phyloP scores from a whole-genome alignment of 2,888 invertebrate genomes.

The Acanthosepion lycidas region DNA sequence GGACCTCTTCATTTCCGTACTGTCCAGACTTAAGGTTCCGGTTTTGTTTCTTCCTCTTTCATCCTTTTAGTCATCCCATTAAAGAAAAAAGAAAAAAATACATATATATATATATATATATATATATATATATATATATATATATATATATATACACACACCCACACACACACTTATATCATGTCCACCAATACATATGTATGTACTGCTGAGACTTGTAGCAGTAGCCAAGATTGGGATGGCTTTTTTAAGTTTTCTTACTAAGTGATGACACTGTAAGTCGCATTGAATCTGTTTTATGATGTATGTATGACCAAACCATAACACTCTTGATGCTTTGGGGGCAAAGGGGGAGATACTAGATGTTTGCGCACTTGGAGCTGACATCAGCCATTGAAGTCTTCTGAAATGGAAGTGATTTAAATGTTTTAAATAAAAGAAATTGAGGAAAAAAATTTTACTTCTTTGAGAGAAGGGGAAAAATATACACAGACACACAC shows the following conservation, averaged over 20 bases:
- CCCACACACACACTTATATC: neutral
- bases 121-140: no score
- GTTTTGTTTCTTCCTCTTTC: conserved; percentile 33
- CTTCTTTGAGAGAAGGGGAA: neutral
- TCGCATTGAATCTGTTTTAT: conserved; percentile 33
- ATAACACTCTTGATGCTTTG: conserved; percentile 22
- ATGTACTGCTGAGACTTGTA: neutral
- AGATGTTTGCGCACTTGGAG: neutral
- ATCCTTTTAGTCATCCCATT: conserved; percentile 20
- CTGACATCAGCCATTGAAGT: neutral
- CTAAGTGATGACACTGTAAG: conserved; percentile 33
- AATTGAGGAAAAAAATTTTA: conserved; percentile 33
- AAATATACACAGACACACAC: no score
- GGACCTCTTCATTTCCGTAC: conserved; percentile 33
- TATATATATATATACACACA: neutral
- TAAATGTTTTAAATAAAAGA: conserved; percentile 18
- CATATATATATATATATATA: no score
- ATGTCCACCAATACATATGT: conserved; percentile 4
- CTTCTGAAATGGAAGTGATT: neutral
- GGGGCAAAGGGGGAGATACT: neutral
- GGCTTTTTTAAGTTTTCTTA: conserved; percentile 33
- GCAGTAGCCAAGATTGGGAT: conserved; percentile 2
- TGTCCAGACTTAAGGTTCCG: conserved; percentile 33
- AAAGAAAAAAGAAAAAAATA: no score
- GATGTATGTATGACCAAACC: conserved; percentile 10